Percentiles rank a stretch among this genome's conserved stretches.
phyloP scores from a whole-genome alignment of 2,113 vertebrate genomes.

The Ceratotherium simum region DNA sequence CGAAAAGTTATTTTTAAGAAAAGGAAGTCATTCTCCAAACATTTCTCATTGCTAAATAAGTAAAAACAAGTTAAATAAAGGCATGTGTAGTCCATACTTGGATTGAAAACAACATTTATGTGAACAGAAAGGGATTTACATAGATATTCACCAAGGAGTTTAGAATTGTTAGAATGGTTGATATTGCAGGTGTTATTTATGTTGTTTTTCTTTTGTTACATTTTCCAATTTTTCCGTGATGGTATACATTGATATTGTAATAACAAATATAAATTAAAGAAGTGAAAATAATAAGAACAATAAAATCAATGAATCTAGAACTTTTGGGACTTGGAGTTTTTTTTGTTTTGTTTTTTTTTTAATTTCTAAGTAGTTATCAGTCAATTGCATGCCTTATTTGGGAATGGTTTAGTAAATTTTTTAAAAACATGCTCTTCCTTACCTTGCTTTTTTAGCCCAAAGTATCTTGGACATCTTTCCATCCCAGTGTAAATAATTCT shows the following conservation, averaged over 20 bases:
- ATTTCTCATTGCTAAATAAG: background rate
- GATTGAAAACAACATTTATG: conserved; percentile 4
- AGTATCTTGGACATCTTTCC: background rate
- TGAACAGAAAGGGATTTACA: conserved; percentile 29
- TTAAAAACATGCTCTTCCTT: background rate
- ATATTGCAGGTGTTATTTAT: background rate
- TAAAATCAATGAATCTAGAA: conserved; percentile 15
- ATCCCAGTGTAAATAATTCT: background rate
- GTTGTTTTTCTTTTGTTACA: background rate
- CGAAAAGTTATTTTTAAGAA: conserved; percentile 28
- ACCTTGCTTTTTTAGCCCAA: background rate
- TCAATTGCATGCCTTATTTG: background rate
- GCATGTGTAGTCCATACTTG: background rate
- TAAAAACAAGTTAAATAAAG: background rate
- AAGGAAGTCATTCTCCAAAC: background rate
- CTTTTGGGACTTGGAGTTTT: background rate
- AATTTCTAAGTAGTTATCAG: background rate
- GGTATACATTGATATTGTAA: background rate
- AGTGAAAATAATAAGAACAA: background rate
- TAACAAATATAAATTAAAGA: conserved; percentile 28
- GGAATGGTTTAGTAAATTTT: conserved; percentile 9
- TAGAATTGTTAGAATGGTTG: background rate
- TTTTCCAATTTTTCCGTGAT: conserved; percentile 43
- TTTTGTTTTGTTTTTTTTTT: background rate
- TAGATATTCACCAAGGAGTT: background rate